Percentiles rank a stretch among this genome's conserved stretches.
Conservation (phyloP, 2,888 invertebrate species). For the Aproaerema taeniolella region DNA sequence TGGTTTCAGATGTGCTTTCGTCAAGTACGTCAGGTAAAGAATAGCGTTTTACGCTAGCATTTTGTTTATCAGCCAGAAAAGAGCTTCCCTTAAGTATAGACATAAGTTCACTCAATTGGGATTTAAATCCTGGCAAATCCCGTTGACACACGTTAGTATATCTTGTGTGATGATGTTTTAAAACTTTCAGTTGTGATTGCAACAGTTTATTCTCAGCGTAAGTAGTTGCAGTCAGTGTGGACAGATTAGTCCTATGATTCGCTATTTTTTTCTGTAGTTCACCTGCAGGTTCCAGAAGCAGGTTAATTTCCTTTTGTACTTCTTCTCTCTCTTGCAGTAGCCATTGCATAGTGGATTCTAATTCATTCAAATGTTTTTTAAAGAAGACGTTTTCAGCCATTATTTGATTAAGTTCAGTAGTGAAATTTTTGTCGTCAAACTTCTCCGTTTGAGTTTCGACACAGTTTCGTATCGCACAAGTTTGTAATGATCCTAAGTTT, state of each 20-base stretch:
- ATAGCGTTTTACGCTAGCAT: conserved; percentile 45
- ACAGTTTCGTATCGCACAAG: conserved; percentile 25
- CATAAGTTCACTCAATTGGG: conserved; percentile 48
- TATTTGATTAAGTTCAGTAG: conserved; percentile 15
- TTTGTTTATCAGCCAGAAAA: conserved; percentile 27
- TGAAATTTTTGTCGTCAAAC: too few species aligned
- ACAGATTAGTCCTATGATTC: conserved; percentile 58
- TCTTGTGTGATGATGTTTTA: conserved; percentile 57
- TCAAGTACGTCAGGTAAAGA: conserved; percentile 54
- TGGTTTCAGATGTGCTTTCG: conserved; percentile 34
- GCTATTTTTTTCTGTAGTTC: conserved; percentile 59
- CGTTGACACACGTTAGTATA: conserved; percentile 59
- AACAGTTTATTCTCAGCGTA: conserved; percentile 63
- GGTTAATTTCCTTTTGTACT: conserved; percentile 43
- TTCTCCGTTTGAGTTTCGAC: conserved; percentile 15
- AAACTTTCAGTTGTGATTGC: conserved; percentile 53
- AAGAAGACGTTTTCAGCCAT: conserved; percentile 39
- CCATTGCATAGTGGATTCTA: conserved; percentile 35
- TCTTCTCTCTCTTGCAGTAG: conserved; percentile 46
- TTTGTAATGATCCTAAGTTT: conserved; percentile 28
- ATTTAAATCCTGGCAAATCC: conserved; percentile 58
- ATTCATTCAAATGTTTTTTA: conserved; percentile 28
- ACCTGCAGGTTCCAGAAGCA: conserved; percentile 42
- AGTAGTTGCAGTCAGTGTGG: conserved; percentile 62
- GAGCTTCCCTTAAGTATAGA: conserved; percentile 41